Evolutionary conservation across 2,113 vertebrate species (phyloP).

Genomic region (Phaetusa simplex): DNA sequence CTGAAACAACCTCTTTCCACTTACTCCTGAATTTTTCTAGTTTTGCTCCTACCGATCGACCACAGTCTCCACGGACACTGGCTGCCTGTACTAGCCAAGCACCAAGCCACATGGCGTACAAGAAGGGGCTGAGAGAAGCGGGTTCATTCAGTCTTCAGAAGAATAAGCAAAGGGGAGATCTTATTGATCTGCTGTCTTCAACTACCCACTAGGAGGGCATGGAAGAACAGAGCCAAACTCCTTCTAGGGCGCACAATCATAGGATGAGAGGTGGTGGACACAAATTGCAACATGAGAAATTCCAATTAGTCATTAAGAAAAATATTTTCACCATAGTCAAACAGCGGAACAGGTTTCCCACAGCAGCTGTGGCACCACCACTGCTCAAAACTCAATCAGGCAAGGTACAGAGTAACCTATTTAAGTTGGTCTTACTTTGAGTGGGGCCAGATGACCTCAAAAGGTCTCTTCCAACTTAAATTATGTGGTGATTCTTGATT

Average conservation of each 20-base stretch:
- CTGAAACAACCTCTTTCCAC: neutral
- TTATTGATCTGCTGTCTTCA: neutral
- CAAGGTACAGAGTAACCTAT: neutral
- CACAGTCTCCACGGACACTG: neutral
- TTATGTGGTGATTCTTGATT: neutral
- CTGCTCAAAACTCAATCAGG: neutral
- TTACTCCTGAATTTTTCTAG: neutral
- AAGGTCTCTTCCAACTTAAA: neutral
- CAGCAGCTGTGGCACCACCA: neutral
- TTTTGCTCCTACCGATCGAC: neutral
- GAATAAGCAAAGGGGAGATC: neutral
- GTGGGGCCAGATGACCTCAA: neutral
- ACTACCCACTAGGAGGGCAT: neutral
- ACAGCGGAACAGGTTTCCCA: neutral
- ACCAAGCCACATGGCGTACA: neutral
- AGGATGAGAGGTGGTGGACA: neutral
- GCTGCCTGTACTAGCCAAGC: neutral
- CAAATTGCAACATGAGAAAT: neutral
- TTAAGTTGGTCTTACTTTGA: neutral
- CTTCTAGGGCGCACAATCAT: neutral
- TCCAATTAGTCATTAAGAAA: neutral
- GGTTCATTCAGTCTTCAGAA: rapidly evolving
- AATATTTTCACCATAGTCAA: neutral
- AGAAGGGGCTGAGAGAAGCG: neutral
- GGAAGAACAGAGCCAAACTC: neutral